A percentile compares a stretch with the other conserved stretches of the same genome.
phyloP scores from a whole-genome alignment of 2,113 vertebrate genomes.

The Ameiurus melas region DNA sequence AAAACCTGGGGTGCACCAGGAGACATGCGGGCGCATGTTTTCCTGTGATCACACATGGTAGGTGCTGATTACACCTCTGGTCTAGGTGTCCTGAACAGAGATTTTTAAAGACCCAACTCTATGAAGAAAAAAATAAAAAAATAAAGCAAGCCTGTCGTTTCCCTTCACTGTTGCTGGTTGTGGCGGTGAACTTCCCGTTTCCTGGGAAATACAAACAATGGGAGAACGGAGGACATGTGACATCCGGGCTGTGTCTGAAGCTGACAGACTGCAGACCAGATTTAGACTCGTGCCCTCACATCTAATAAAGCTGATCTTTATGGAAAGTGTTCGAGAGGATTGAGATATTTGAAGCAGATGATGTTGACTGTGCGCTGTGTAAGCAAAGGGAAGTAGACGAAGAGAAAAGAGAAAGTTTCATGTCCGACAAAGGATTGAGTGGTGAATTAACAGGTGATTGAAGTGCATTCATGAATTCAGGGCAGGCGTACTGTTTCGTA shows the following conservation, averaged over 20 bases:
- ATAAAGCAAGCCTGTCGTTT: constrained; percentile 16
- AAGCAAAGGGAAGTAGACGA: background rate
- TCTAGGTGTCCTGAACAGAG: background rate
- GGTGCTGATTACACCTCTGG: constrained; percentile 43
- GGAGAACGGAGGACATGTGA: constrained; percentile 46
- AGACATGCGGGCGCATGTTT: constrained; percentile 51
- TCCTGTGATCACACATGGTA: constrained; percentile 36
- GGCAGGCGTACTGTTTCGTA: constrained; percentile 1
- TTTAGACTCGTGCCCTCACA: background rate
- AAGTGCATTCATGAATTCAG: background rate
- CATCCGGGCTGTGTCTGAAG: constrained; percentile 47
- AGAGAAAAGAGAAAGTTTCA: background rate
- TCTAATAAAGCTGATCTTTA: constrained; percentile 17
- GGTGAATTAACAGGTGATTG: constrained; percentile 11
- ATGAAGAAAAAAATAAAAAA: constrained; percentile 3
- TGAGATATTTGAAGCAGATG: constrained; percentile 16
- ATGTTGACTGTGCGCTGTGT: background rate
- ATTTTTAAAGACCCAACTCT: background rate
- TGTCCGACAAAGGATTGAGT: background rate
- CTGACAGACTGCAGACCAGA: constrained; percentile 23
- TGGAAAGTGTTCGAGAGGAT: background rate
- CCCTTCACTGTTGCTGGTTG: constrained; percentile 34
- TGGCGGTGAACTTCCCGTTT: constrained; percentile 55
- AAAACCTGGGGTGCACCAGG: constrained; percentile 48
- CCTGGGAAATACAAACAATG: constrained; percentile 60